These are phyloP conservation scores for Rosalia funebris DNA, from an alignment of 2,888 invertebrate genomes.

Conservation along the genomic window DNA sequence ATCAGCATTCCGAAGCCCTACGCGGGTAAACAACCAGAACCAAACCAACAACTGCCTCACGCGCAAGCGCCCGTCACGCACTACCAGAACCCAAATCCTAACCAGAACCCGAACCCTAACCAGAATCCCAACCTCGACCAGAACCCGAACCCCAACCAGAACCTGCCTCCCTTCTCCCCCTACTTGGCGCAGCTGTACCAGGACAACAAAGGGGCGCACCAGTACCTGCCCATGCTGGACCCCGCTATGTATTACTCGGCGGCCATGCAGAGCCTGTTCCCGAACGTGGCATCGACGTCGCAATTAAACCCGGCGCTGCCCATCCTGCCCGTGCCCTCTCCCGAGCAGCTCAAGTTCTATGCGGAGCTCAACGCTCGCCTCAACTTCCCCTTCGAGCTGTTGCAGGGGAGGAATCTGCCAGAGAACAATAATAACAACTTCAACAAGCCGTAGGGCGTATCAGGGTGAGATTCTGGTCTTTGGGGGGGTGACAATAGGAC, in stretches of 20 bases:
- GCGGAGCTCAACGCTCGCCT: slow-evolving; percentile 65
- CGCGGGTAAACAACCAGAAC: slow-evolving; percentile 18
- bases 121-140: slow-evolving; percentile 35
- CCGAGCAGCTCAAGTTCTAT: slow-evolving; percentile 67
- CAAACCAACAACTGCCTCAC: slow-evolving; percentile 2
- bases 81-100: slow-evolving; percentile 29
- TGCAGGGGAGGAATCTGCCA: slow-evolving; percentile 55
- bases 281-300: slow-evolving; percentile 57
- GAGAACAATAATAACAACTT: slow-evolving; percentile 44
- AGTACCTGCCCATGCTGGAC: slow-evolving; percentile 63
- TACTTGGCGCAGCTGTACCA: slow-evolving; percentile 50
- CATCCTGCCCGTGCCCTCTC: slow-evolving; percentile 64
- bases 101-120: slow-evolving; percentile 35
- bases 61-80: not conserved
- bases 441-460: slow-evolving; percentile 48
- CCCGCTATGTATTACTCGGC: slow-evolving; percentile 64
- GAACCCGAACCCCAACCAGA: slow-evolving; percentile 34
- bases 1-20: slow-evolving; percentile 33
- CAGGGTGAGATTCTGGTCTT: slow-evolving; percentile 24
- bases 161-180: slow-evolving; percentile 39
- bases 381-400: slow-evolving; percentile 55
- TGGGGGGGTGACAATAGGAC: slow-evolving; percentile 25
- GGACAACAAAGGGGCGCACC: slow-evolving; percentile 36
- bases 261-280: slow-evolving; percentile 64
- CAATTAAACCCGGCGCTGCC: slow-evolving; percentile 55